phyloP scores from a whole-genome alignment of 1,140 invertebrate species.

The Polyergus mexicanus region DNA sequence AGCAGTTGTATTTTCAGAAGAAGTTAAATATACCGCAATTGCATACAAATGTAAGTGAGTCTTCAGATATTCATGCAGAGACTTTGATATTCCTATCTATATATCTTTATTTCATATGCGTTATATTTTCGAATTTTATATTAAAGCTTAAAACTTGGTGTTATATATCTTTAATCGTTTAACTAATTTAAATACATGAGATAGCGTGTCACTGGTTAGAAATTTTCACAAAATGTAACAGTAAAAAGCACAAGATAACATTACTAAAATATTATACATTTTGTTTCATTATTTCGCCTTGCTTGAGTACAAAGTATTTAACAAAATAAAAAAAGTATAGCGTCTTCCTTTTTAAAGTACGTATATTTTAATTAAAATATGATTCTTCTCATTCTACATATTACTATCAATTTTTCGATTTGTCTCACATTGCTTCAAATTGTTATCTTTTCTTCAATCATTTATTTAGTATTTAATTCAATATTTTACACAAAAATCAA shows the following conservation, averaged over 20 bases:
- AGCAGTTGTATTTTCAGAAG: background rate
- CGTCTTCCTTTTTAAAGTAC: background rate
- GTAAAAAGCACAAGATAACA: background rate
- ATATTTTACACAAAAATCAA: too few species aligned
- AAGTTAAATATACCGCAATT: background rate
- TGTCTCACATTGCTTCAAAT: background rate
- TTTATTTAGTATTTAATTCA: too few species aligned
- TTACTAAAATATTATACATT: background rate
- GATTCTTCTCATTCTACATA: too few species aligned
- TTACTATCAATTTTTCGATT: background rate
- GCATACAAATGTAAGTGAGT: background rate
- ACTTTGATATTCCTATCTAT: background rate
- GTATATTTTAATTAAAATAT: background rate
- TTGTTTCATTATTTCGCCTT: background rate
- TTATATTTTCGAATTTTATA: background rate
- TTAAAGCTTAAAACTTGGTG: background rate
- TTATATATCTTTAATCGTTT: background rate
- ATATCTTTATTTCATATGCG: background rate
- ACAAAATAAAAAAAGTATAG: background rate
- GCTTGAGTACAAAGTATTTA: background rate
- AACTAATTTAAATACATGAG: background rate
- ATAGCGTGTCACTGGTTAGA: background rate
- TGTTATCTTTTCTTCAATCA: background rate
- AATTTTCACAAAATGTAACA: background rate
- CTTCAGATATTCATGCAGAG: background rate